These are phyloP conservation scores for Nyleta sp. DNA, from an alignment of 2,888 invertebrate genomes.

Conservation along the genomic window DNA sequence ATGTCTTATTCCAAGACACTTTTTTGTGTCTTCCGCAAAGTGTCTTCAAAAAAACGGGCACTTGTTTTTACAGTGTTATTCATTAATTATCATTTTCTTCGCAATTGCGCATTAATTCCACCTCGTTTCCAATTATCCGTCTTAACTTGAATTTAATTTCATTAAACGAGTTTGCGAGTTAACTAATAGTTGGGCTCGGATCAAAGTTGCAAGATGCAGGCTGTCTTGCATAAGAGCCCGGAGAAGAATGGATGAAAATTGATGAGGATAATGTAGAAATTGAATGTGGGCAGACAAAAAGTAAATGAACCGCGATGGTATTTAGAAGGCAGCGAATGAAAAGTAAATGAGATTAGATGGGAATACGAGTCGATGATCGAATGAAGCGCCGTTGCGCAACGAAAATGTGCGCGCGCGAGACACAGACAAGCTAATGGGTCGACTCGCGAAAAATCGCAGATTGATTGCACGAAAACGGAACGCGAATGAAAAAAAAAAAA, in stretches of 20 bases:
- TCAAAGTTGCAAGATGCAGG: slow-evolving; percentile 38
- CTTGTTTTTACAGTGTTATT: background rate
- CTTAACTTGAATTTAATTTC: slow-evolving; percentile 19
- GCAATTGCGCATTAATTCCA: background rate
- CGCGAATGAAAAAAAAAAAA: too few relatives aligned
- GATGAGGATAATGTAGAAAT: slow-evolving; percentile 53
- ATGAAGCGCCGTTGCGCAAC: slow-evolving; percentile 38
- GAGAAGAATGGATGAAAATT: slow-evolving; percentile 59
- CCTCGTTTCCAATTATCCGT: slow-evolving; percentile 11
- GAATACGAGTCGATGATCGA: slow-evolving; percentile 24
- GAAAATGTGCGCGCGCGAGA: slow-evolving; percentile 6
- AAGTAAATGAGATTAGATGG: slow-evolving; percentile 49
- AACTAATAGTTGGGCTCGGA: slow-evolving; percentile 33
- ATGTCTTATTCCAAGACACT: too few relatives aligned
- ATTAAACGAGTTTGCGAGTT: slow-evolving; percentile 6
- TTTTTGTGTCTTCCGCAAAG: too few relatives aligned
- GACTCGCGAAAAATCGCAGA: slow-evolving; percentile 24
- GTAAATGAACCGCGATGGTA: slow-evolving; percentile 46
- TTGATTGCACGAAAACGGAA: slow-evolving; percentile 26
- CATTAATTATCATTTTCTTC: background rate
- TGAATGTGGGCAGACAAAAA: slow-evolving; percentile 53
- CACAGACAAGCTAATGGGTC: slow-evolving; percentile 6
- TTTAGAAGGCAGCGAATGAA: slow-evolving; percentile 41
- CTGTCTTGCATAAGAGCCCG: slow-evolving; percentile 32
- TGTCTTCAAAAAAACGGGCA: too few relatives aligned